Conservation (phyloP, 2,113 vertebrate genomes). For the Heliornis fulica region DNA sequence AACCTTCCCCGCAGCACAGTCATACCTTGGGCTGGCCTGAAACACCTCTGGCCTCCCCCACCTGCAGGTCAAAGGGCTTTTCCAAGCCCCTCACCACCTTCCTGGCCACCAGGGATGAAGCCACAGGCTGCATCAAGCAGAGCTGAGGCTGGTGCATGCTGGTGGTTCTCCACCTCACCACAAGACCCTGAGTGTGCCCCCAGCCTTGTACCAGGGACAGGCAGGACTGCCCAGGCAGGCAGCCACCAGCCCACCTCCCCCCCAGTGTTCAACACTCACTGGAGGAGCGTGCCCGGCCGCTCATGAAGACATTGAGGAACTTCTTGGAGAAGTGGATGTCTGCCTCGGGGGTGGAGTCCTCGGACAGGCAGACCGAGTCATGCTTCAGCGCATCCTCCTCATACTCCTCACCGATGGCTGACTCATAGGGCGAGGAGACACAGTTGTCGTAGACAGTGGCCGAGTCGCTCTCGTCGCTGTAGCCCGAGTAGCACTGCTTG, state of each 20-base stretch:
- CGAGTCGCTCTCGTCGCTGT: constrained; percentile 94
- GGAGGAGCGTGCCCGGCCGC: constrained; percentile 90
- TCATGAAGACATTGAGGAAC: constrained; percentile 98
- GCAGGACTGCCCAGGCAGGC: background rate
- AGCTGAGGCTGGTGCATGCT: background rate
- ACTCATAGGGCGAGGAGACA: constrained; percentile 92
- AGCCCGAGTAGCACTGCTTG: constrained; percentile 90
- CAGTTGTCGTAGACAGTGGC: constrained; percentile 96
- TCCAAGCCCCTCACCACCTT: background rate
- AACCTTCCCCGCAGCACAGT: background rate
- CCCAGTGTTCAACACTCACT: constrained; percentile 81
- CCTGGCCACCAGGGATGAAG: background rate
- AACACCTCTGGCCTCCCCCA: background rate
- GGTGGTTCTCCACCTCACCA: background rate
- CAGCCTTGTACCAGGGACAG: background rate
- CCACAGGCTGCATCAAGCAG: background rate
- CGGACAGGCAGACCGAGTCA: constrained; percentile 85
- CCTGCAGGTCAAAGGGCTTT: background rate
- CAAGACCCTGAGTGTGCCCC: background rate
- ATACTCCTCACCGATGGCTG: constrained; percentile 89
- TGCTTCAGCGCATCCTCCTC: constrained; percentile 87
- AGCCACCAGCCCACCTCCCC: background rate
- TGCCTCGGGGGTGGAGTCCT: constrained; percentile 87
- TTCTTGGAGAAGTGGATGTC: constrained; percentile 95
- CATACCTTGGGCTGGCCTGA: background rate